These are phyloP conservation scores for Ceratina japonica DNA, from an alignment of 1,140 invertebrate species.

Conservation along the genomic window DNA sequence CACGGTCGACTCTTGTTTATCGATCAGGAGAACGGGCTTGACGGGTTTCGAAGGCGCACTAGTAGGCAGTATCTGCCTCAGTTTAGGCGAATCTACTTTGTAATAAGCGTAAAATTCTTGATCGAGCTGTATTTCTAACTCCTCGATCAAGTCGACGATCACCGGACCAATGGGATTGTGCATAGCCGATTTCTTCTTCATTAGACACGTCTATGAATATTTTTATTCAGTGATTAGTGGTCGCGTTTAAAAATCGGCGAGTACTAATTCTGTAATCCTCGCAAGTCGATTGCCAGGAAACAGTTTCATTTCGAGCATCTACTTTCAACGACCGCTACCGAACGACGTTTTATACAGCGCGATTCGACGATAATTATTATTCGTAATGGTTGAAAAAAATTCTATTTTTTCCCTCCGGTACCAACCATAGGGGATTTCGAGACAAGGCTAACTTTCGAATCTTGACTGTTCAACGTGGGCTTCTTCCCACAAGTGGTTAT, in stretches of 20 bases:
- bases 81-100: constrained; percentile 63
- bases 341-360: no score
- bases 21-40: constrained; percentile 42
- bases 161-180: constrained; percentile 79
- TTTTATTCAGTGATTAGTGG: background rate
- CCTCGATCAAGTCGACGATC: constrained; percentile 81
- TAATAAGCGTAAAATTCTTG: constrained; percentile 72
- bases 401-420: background rate
- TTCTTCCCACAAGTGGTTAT: constrained; percentile 68
- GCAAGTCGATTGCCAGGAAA: no score
- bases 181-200: constrained; percentile 52
- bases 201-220: constrained; percentile 10
- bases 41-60: constrained; percentile 35
- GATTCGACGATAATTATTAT: background rate
- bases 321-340: no score
- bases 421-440: constrained; percentile 67
- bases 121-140: constrained; percentile 77
- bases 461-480: constrained; percentile 39
- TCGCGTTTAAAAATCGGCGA: no score
- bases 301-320: no score
- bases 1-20: constrained; percentile 48
- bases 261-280: no score
- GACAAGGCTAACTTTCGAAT: constrained; percentile 58
- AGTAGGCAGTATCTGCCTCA: constrained; percentile 58
- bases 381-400: background rate